A percentile compares a stretch with the other conserved stretches of the same genome.
Conservation (phyloP, 2,888 invertebrate species). For the Flexamia atlantica region DNA sequence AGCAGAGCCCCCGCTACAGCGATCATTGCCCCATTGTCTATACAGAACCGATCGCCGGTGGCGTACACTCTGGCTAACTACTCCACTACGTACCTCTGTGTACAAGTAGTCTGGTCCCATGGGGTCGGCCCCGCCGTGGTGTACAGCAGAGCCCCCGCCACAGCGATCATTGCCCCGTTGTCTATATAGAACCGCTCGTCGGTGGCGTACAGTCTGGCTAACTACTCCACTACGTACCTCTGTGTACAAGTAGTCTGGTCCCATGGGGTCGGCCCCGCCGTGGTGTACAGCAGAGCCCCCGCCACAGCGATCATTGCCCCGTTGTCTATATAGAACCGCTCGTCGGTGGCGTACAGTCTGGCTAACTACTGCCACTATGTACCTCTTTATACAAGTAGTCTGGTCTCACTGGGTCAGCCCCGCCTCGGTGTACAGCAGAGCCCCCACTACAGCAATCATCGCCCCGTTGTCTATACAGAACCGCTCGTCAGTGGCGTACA, state of each 20-base stretch:
- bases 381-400: slow-evolving; percentile 94
- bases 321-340: slow-evolving; percentile 99
- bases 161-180: slow-evolving; percentile 72
- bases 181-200: neutral
- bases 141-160: slow-evolving; percentile 95
- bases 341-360: slow-evolving; percentile 96
- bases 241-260: slow-evolving; percentile 89
- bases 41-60: neutral
- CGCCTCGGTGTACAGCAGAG: slow-evolving; percentile 88
- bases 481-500: slow-evolving; percentile 98
- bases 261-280: slow-evolving; percentile 86
- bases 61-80: no score
- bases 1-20: slow-evolving; percentile 94
- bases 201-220: neutral
- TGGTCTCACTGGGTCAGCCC: slow-evolving; percentile 87
- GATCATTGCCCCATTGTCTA: neutral
- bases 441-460: slow-evolving; percentile 99
- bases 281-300: slow-evolving; percentile 90
- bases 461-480: slow-evolving; percentile 99
- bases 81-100: no score
- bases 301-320: slow-evolving; percentile 99
- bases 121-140: slow-evolving; percentile 85
- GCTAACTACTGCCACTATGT: no score
- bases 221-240: no score
- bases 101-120: slow-evolving; percentile 77